A percentile compares a stretch with the other conserved stretches of the same genome.
phyloP scores from a whole-genome alignment of 2,113 vertebrate species.

The Sceloporus tristichus region DNA sequence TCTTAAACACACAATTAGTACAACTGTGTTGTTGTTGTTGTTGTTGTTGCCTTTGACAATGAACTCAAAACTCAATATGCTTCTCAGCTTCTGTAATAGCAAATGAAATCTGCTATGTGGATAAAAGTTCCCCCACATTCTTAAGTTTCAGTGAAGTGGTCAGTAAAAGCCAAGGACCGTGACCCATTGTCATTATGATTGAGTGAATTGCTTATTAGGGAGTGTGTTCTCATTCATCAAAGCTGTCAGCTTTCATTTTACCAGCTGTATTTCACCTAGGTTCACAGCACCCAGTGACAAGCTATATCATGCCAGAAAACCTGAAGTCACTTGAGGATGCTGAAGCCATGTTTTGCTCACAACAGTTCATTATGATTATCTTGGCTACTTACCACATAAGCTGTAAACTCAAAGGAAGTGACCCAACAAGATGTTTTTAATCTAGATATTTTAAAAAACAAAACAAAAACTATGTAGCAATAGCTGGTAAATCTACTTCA shows the following conservation, averaged over 20 bases:
- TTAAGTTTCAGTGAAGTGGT: constrained; percentile 14
- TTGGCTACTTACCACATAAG: neutral
- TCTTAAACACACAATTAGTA: neutral
- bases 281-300: neutral
- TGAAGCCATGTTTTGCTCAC: neutral
- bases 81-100: neutral
- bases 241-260: constrained; percentile 28
- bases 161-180: neutral
- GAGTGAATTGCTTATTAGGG: constrained; percentile 27
- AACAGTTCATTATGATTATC: constrained; percentile 1
- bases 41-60: neutral
- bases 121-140: constrained; percentile 3
- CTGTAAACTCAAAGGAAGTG: constrained; percentile 15
- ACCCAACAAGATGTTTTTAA: constrained; percentile 8
- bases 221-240: constrained; percentile 31
- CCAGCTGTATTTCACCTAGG: neutral
- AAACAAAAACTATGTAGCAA: neutral
- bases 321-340: neutral
- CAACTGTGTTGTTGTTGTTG: no score
- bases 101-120: constrained; percentile 1
- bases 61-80: neutral
- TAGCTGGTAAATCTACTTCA: neutral
- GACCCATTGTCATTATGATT: constrained; percentile 53
- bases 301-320: neutral
- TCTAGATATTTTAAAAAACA: no score